These are phyloP conservation scores for Mohoua ochrocephala DNA, from an alignment of 2,113 vertebrate species.

Conservation along the genomic window DNA sequence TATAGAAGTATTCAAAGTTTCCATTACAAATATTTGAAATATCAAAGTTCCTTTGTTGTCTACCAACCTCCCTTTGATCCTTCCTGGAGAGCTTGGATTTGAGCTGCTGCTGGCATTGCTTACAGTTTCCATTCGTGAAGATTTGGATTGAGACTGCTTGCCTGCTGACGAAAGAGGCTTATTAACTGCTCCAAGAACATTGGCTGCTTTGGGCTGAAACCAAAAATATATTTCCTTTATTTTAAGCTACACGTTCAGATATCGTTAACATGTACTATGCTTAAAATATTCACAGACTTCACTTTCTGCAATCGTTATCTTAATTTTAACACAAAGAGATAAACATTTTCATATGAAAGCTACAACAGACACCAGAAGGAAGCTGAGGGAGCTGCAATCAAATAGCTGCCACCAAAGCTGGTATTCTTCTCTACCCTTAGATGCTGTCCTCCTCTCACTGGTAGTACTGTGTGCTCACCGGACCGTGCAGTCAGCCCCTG, in stretches of 20 bases:
- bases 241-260: constrained; percentile 31
- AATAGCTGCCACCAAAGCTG: not conserved
- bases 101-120: constrained; percentile 96
- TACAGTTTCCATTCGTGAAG: constrained; percentile 95
- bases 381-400: not conserved
- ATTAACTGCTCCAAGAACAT: constrained; percentile 96
- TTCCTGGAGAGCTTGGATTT: constrained; percentile 93
- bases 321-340: not conserved
- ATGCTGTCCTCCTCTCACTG: not conserved
- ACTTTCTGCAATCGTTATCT: not conserved
- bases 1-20: not conserved
- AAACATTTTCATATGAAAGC: not conserved
- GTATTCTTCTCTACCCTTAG: not conserved
- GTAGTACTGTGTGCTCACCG: not conserved
- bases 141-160: constrained; percentile 94
- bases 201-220: constrained; percentile 93
- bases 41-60: constrained; percentile 40
- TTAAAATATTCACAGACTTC: not conserved
- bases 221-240: constrained; percentile 61
- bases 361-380: not conserved
- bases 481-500: not conserved
- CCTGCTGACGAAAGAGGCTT: constrained; percentile 95
- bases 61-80: constrained; percentile 89
- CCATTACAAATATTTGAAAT: constrained; percentile 44
- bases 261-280: constrained; percentile 13